Evolutionary conservation across 1,140 invertebrate genomes (phyloP), one percentile per base, ranked within the genome.

Genomic region (Penaeus vannamei): DNA sequence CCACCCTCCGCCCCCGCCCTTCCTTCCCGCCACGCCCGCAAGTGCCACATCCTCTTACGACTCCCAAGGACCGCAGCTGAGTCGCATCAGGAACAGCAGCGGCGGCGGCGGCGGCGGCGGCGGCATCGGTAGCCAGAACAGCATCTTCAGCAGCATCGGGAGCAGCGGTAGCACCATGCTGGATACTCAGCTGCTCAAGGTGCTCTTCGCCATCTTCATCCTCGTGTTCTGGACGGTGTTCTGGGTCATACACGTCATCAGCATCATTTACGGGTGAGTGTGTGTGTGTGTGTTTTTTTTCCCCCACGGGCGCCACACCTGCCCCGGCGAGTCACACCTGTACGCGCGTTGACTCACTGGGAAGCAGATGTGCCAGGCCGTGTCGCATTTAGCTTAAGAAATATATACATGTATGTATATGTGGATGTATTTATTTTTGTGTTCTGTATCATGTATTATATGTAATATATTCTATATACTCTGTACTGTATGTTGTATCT

Each of bases 251-350:
- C 91, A 91, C 62, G 60, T 90, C 26, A 81, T 91, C 36, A 87
- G 89, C 81, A 91, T 91, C 79, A 84, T 85, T 61, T 91, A 91
- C 66, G 91, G 91, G 91, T 91, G 89, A 90, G 80, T 77, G 29
- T n/a, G 4, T 23, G 2, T 19, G 1, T 2, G 3, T n/a, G 22
- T 4, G 64, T 84, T 61, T 46, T 26, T 60, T n/a, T 59, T 26
- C 8, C 5, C 5, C 36, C 36, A 5, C 23, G 23, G 29, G 46
- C 61, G 53, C 29, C 19, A 53, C 46, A 53, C 46, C 46, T 53
- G 46, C 46, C 46, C 46, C 46, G 46, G 8, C 46, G 14, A 53
- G 46, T 53, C 46, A 53, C 46, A 53, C 46, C 46, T 53, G 46
- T 53, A 53, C 8, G 46, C 46, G 46, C 14, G 46, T 53, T 53